A percentile compares a stretch with the other conserved stretches of the same genome.
phyloP scores from a whole-genome alignment of 2,888 invertebrate species.

The Trissoscelio sp. region DNA sequence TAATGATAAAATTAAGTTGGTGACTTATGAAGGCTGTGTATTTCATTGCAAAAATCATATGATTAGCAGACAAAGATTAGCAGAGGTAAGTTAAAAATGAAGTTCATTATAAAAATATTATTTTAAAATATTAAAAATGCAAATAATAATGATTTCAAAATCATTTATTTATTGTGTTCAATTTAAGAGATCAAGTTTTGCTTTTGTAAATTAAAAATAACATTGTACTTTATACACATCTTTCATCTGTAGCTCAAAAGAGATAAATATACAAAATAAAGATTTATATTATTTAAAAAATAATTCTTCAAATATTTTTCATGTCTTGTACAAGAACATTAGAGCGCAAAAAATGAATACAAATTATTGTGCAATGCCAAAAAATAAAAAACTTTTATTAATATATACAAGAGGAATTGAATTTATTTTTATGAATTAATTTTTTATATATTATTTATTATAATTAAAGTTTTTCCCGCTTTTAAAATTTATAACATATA shows the following conservation, averaged over 20 bases:
- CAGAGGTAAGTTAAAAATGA: slow-evolving; percentile 72
- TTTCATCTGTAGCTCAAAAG: not conserved
- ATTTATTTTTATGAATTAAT: too few species aligned
- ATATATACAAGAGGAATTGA: too few species aligned
- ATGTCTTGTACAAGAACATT: too few species aligned
- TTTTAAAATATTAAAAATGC: too few species aligned
- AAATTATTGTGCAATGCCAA: too few species aligned
- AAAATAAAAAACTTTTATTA: too few species aligned
- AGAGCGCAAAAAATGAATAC: too few species aligned
- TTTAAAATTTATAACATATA: too few species aligned
- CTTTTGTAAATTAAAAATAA: too few species aligned
- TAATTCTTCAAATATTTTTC: not conserved
- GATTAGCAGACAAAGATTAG: slow-evolving; percentile 76
- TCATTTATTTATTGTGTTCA: not conserved
- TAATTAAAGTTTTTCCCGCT: too few species aligned
- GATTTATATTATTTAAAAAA: not conserved
- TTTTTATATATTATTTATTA: too few species aligned
- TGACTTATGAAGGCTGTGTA: slow-evolving; percentile 36
- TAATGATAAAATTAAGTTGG: not conserved
- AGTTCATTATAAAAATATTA: not conserved
- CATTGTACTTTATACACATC: not conserved
- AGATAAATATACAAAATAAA: slow-evolving; percentile 3
- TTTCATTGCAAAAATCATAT: slow-evolving; percentile 78
- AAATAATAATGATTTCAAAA: not conserved
- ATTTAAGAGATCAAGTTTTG: too few species aligned